A percentile compares a stretch with the other conserved stretches of the same genome.
Conservation (phyloP, 30 jellyfish, hydroid and myxozoan genomes). For the Turritopsis rubra region DNA sequence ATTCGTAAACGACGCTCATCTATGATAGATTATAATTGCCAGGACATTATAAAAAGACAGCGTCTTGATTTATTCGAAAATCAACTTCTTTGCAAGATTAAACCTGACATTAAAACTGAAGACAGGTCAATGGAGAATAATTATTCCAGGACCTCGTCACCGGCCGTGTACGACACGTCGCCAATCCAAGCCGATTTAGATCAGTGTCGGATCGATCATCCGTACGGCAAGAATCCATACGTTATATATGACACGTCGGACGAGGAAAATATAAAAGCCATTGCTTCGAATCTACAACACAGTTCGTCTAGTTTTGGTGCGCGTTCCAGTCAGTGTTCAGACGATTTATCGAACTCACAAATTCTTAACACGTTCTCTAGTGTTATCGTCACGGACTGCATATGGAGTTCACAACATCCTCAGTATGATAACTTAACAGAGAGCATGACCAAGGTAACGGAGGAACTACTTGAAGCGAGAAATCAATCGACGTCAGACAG, state of each 20-base stretch:
- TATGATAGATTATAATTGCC: conserved; percentile 57
- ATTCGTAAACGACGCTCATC: conserved; percentile 79
- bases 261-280: conserved; percentile 36
- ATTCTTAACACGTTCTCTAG: conserved; percentile 52
- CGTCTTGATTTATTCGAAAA: conserved; percentile 51
- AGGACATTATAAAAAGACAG: conserved; percentile 51
- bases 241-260: conserved; percentile 19
- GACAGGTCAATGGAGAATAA: neutral
- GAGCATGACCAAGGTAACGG: conserved; percentile 83
- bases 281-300: conserved; percentile 13
- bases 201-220: conserved; percentile 39
- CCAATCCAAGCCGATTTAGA: conserved; percentile 24
- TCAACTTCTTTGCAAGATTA: conserved; percentile 30
- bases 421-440: conserved; percentile 62
- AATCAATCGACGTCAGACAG: conserved; percentile 52
- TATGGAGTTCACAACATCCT: conserved; percentile 52
- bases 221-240: conserved; percentile 41
- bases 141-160: neutral
- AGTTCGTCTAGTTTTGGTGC: conserved; percentile 17
- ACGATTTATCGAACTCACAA: conserved; percentile 4
- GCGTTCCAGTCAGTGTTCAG: neutral
- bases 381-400: conserved; percentile 78
- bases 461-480: conserved; percentile 90
- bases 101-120: conserved; percentile 22
- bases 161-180: neutral